Evolutionary conservation across 2,888 invertebrate species (phyloP).

Genomic region (Calliphora vomitoria): DNA sequence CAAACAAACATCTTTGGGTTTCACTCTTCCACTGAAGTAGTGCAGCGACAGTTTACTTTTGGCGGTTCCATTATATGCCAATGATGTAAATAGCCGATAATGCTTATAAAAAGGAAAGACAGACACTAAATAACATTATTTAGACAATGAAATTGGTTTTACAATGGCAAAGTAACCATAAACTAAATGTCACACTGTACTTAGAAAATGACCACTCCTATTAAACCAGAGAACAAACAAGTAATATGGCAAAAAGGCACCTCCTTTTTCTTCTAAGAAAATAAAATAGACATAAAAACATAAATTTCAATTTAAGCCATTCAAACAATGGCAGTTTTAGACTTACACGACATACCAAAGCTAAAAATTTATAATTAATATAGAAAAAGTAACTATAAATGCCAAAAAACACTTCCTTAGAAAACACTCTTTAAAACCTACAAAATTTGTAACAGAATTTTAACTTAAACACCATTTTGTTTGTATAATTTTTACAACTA

Average conservation of each 20-base stretch:
- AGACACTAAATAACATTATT: slow-evolving; percentile 29
- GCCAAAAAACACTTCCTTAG: background rate
- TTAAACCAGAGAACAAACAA: background rate
- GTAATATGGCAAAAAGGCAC: background rate
- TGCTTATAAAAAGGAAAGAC: background rate
- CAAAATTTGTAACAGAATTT: slow-evolving; percentile 12
- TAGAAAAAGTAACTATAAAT: background rate
- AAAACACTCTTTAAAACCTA: background rate
- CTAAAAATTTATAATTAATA: background rate
- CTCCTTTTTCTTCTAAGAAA: background rate
- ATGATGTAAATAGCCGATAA: background rate
- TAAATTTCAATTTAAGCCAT: slow-evolving; percentile 55
- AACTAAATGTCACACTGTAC: slow-evolving; percentile 51
- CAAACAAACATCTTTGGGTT: slow-evolving; percentile 39
- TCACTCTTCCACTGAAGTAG: background rate
- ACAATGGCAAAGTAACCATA: slow-evolving; percentile 30
- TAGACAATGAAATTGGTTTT: slow-evolving; percentile 54
- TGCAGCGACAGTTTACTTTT: slow-evolving; percentile 21
- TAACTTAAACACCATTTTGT: slow-evolving; percentile 55
- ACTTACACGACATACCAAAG: background rate
- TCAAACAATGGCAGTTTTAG: background rate
- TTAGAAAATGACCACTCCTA: slow-evolving; percentile 54
- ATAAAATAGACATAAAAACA: slow-evolving; percentile 39
- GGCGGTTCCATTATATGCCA: background rate
- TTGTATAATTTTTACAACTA: slow-evolving; percentile 54